These are phyloP conservation scores for Thalassoma bifasciatum DNA, from an alignment of 2,113 vertebrate genomes.

Conservation along the genomic window DNA sequence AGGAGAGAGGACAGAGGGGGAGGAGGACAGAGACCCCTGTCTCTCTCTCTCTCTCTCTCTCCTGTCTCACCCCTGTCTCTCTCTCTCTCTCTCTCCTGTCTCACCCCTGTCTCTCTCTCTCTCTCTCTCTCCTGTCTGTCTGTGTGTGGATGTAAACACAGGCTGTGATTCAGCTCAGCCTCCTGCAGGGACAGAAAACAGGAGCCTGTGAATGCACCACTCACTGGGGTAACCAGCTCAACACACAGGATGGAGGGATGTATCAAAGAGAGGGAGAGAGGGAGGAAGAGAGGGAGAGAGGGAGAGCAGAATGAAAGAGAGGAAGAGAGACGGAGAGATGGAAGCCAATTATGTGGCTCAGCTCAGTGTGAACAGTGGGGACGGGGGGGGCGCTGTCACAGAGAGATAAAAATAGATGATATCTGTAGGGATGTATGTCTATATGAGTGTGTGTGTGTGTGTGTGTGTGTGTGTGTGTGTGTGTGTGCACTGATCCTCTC, in stretches of 20 bases:
- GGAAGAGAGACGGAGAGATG: slow-evolving; percentile 51
- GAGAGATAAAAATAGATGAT: slow-evolving; percentile 66
- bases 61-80: neutral
- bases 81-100: neutral
- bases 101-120: neutral
- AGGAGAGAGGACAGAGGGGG: no score
- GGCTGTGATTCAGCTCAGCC: slow-evolving; percentile 40
- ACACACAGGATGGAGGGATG: slow-evolving; percentile 17
- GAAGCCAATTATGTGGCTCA: slow-evolving; percentile 71
- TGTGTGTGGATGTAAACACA: slow-evolving; percentile 64
- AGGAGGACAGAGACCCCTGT: no score
- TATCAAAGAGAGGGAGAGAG: slow-evolving; percentile 4
- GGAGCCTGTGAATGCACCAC: slow-evolving; percentile 14
- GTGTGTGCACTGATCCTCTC: neutral
- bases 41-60: slow-evolving; percentile 2
- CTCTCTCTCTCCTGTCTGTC: neutral
- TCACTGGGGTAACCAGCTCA: neutral
- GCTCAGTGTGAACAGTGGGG: slow-evolving; percentile 73
- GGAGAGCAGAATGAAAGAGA: slow-evolving; percentile 8
- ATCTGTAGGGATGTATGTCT: slow-evolving; percentile 21
- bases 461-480: neutral
- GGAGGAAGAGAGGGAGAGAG: slow-evolving; percentile 9
- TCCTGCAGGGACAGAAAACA: slow-evolving; percentile 52
- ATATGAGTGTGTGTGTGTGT: slow-evolving; percentile 10
- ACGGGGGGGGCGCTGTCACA: slow-evolving; percentile 57